Evolutionary conservation across 2,113 vertebrate genomes (phyloP).

Genomic region (Pristiophorus japonicus): DNA sequence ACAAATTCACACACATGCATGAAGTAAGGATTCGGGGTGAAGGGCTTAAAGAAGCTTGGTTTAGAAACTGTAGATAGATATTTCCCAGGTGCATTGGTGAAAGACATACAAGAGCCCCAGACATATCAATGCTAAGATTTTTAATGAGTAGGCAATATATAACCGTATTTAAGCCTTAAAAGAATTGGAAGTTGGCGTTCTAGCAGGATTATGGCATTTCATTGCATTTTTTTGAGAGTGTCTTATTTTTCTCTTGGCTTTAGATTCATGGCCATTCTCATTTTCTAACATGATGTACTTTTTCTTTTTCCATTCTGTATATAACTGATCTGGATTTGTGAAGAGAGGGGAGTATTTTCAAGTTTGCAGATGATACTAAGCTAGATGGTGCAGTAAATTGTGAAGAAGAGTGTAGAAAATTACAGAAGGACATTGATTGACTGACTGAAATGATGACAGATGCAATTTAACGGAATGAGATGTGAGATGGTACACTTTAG

Average conservation of each 20-base stretch:
- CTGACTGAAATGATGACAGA: conserved; percentile 1
- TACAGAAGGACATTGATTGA: not conserved
- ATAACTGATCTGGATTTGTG: not conserved
- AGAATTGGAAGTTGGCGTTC: not conserved
- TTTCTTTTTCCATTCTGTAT: not conserved
- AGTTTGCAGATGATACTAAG: conserved; percentile 11
- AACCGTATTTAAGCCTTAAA: not conserved
- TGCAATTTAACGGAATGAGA: conserved; percentile 16
- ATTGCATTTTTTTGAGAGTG: not conserved
- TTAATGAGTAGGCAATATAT: not conserved
- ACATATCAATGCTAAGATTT: not conserved
- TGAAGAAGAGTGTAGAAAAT: conserved; percentile 21
- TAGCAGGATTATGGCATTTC: not conserved
- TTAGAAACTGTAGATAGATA: not conserved
- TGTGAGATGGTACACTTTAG: conserved; percentile 4
- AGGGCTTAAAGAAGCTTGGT: not conserved
- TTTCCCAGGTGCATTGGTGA: conserved; percentile 20
- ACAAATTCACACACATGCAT: not conserved
- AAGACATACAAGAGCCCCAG: not conserved
- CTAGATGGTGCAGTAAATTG: not conserved
- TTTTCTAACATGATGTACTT: not conserved
- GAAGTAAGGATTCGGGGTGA: not conserved
- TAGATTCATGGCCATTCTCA: not conserved
- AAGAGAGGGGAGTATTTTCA: not conserved
- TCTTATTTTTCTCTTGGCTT: not conserved